phyloP scores from a whole-genome alignment of 92 coral and sea anemone species.

The Ricordea florida region DNA sequence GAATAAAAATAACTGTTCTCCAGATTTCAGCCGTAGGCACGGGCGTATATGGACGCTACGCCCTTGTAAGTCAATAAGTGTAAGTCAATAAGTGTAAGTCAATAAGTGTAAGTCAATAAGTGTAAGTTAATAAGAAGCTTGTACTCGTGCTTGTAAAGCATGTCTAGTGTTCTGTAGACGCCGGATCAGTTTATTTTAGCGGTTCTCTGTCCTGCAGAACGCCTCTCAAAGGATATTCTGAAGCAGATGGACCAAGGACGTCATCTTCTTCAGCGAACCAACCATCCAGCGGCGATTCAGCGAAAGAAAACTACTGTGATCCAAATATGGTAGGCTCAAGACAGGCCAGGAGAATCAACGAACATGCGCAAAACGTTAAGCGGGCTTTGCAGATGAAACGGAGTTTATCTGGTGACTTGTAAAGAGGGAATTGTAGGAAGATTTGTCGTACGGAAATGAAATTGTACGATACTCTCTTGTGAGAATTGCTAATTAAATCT shows the following conservation, averaged over 20 bases:
- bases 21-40: too few relatives aligned
- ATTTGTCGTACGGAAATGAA: not conserved
- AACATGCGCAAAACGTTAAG: conserved; percentile 91
- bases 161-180: too few relatives aligned
- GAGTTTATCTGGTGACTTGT: conserved; percentile 21
- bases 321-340: conserved; percentile 25
- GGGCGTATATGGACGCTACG: too few relatives aligned
- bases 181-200: not conserved
- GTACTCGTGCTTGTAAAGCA: too few relatives aligned
- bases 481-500: too few relatives aligned
- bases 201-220: conserved; percentile 38
- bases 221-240: conserved; percentile 25
- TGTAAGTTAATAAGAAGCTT: too few relatives aligned
- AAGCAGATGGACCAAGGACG: not conserved
- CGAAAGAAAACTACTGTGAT: conserved; percentile 54
- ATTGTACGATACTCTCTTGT: not conserved
- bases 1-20: too few relatives aligned
- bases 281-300: conserved; percentile 60
- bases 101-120: too few relatives aligned
- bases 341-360: conserved; percentile 79
- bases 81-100: too few relatives aligned
- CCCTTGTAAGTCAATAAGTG: too few relatives aligned
- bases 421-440: not conserved
- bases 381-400: conserved; percentile 79
- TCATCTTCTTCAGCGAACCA: conserved; percentile 26